These are phyloP conservation scores for Zelostemma sp. DNA, from an alignment of 1,140 invertebrate genomes.

Conservation along the genomic window DNA sequence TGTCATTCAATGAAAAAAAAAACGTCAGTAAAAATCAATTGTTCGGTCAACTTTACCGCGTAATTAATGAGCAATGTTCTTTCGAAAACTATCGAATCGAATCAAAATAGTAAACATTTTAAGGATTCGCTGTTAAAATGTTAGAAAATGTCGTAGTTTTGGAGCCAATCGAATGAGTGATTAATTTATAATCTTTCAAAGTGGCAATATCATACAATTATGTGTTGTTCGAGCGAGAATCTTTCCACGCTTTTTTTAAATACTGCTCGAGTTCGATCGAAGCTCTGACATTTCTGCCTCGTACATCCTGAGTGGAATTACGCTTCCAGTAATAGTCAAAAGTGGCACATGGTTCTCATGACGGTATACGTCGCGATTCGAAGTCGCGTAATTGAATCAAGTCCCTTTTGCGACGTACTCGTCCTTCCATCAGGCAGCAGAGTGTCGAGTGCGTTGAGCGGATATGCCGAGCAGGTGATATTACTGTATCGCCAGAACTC, in stretches of 20 bases:
- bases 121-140: too few species aligned
- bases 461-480: conserved; percentile 98
- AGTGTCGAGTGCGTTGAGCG: conserved; percentile 95
- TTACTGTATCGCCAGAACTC: conserved; percentile 99
- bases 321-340: conserved; percentile 22
- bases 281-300: not conserved
- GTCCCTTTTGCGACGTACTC: conserved; percentile 77
- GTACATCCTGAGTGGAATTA: conserved; percentile 12
- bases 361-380: conserved; percentile 22
- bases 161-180: too few species aligned
- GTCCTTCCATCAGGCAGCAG: conserved; percentile 93
- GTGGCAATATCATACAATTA: too few species aligned
- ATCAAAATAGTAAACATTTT: too few species aligned
- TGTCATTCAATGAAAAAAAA: too few species aligned
- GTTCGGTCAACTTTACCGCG: too few species aligned
- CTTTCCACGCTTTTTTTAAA: not conserved
- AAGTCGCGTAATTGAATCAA: conserved; percentile 60
- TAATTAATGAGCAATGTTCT: too few species aligned
- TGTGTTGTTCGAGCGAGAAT: too few species aligned
- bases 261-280: not conserved
- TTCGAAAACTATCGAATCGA: too few species aligned
- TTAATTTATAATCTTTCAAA: too few species aligned
- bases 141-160: too few species aligned
- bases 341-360: conserved; percentile 19
- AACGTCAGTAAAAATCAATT: too few species aligned